Conservation (phyloP, 1,140 invertebrate genomes). For the Tetranychus cinnabarinus region DNA sequence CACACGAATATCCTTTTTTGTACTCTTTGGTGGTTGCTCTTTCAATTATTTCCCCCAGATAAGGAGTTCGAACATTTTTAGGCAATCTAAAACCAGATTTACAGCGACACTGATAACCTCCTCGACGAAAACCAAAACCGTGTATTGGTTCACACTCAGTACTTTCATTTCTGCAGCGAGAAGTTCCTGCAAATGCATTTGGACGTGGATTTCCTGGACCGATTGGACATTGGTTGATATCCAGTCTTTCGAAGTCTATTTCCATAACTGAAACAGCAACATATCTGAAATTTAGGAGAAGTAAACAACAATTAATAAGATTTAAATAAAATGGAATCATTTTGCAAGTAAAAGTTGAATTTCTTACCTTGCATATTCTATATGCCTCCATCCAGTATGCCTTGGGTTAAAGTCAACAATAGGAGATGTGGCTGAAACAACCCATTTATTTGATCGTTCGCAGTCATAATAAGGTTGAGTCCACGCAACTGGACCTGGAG, state of each 20-base stretch:
- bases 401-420: slow-evolving; percentile 84
- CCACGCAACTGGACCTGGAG: slow-evolving; percentile 71
- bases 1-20: slow-evolving; percentile 71
- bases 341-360: too few species aligned
- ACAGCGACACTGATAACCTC: slow-evolving; percentile 87
- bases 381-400: slow-evolving; percentile 76
- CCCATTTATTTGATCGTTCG: slow-evolving; percentile 79
- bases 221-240: slow-evolving; percentile 86
- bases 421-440: slow-evolving; percentile 72
- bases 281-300: slow-evolving; percentile 54
- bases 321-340: not conserved
- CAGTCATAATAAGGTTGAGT: slow-evolving; percentile 91
- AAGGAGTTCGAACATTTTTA: slow-evolving; percentile 58
- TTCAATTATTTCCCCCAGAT: slow-evolving; percentile 76
- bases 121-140: slow-evolving; percentile 80
- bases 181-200: slow-evolving; percentile 70
- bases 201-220: slow-evolving; percentile 63
- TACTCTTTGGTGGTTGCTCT: slow-evolving; percentile 72
- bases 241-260: slow-evolving; percentile 89
- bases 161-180: slow-evolving; percentile 70
- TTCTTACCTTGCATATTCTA: slow-evolving; percentile 75
- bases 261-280: slow-evolving; percentile 76
- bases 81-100: slow-evolving; percentile 67
- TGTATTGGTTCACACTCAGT: slow-evolving; percentile 92
- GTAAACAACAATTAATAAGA: slow-evolving; percentile 13